Conservation (phyloP, 1,140 invertebrate species). For the Orius laevigatus region DNA sequence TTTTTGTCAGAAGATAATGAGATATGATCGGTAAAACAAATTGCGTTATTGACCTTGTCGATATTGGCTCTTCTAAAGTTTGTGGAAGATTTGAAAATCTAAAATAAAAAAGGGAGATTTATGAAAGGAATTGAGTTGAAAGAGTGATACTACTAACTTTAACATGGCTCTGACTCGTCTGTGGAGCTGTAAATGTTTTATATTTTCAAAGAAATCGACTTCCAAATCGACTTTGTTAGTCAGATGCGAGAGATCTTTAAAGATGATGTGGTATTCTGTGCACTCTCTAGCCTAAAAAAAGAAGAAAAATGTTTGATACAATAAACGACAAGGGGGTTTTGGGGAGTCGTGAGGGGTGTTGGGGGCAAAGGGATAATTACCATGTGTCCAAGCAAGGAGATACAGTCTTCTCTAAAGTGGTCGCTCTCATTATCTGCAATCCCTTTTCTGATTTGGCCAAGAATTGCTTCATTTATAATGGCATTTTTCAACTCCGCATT, state of each 20-base stretch:
- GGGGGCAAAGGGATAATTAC: no score
- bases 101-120: neutral
- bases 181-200: slow-evolving; percentile 71
- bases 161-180: slow-evolving; percentile 60
- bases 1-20: slow-evolving; percentile 60
- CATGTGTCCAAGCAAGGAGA: slow-evolving; percentile 56
- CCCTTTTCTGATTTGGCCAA: slow-evolving; percentile 47
- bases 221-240: slow-evolving; percentile 60
- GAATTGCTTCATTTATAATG: slow-evolving; percentile 52
- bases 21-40: slow-evolving; percentile 73
- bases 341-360: no score
- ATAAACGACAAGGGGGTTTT: neutral
- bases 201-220: slow-evolving; percentile 88
- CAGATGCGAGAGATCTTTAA: slow-evolving; percentile 56
- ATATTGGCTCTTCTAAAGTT: slow-evolving; percentile 37
- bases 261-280: slow-evolving; percentile 44
- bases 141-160: slow-evolving; percentile 25
- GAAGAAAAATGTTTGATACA: neutral
- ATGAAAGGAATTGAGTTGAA: neutral
- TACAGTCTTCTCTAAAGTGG: slow-evolving; percentile 50
- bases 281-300: slow-evolving; percentile 40
- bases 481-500: slow-evolving; percentile 29
- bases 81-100: slow-evolving; percentile 20
- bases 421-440: slow-evolving; percentile 46
- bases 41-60: slow-evolving; percentile 53